These are phyloP conservation scores for Simalia tracyae DNA, from an alignment of 2,797 vertebrate genomes.

Conservation along the genomic window DNA sequence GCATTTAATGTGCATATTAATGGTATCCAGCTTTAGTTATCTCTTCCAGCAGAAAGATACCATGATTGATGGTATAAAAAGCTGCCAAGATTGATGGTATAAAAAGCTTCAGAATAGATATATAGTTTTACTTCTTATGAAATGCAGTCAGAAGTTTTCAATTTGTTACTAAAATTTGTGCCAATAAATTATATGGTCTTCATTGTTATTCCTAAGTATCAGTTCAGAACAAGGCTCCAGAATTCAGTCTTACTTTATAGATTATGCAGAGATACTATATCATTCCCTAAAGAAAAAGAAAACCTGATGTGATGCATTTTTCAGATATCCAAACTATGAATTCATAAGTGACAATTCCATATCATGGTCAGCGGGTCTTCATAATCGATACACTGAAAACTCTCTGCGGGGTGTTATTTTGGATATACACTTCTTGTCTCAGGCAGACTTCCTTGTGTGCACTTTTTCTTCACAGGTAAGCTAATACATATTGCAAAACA, in stretches of 20 bases:
- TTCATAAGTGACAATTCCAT: conserved; percentile 99
- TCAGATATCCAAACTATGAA: conserved; percentile 92
- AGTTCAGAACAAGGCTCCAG: not conserved
- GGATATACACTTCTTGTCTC: conserved; percentile 97
- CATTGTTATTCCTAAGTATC: not conserved
- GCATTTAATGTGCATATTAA: not conserved
- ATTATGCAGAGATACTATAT: not conserved
- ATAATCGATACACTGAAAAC: conserved; percentile 96
- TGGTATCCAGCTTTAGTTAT: not conserved
- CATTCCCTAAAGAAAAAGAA: not conserved
- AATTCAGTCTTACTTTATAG: not conserved
- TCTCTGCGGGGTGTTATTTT: conserved; percentile 95
- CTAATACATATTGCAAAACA: conserved; percentile 2
- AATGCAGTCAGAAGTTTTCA: not conserved
- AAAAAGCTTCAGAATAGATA: not conserved
- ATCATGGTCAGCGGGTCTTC: conserved; percentile 96
- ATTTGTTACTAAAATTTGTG: not conserved
- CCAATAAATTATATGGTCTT: not conserved
- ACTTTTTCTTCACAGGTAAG: conserved; percentile 97
- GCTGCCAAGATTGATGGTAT: not conserved
- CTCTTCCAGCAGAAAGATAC: not conserved
- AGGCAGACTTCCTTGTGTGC: conserved; percentile 96
- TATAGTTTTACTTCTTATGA: not conserved
- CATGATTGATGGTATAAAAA: not conserved
- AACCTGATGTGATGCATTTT: conserved; percentile 33